Evolutionary conservation across 2,113 vertebrate species (phyloP), one percentile per base, ranked within the genome.

Genomic region (Empidonax traillii): DNA sequence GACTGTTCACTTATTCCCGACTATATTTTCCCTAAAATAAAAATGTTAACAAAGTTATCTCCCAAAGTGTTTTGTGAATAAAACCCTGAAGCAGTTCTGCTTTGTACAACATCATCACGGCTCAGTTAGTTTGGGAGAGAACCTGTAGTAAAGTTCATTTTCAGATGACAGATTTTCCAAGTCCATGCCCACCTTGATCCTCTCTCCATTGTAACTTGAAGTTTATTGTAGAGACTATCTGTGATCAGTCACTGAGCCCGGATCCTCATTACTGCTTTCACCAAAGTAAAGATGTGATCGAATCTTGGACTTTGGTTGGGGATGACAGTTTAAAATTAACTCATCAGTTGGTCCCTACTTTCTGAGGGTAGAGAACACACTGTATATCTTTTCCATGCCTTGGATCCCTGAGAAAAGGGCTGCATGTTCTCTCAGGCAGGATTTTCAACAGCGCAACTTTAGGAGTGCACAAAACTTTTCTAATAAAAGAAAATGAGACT

Each of bases 241-340:
- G n/a, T 33, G 91, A 84, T 31, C 17, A 63, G 44, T 67, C 76
- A 9, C 61, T 78, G 28, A 78, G 16, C 27, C 65, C 78, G 30
- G 44, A 56, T 85, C 35, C 44, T 93, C 14, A 8, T 59, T 94
- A 47, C 76, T 75, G 39, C 56, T 27, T 72, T 89, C 69, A 31
- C 33, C 56, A 37, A 75, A 74, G 59, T 31, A 76, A 85, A 82
- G 55, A 25, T 92, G 51, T 0, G 3, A 92, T 63, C 55, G 43
- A 87, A 85, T 78, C 91, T 75, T 78, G 89, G 66, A 68, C 82
- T 94, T 78, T 72, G 75, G 62, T 31, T 73, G 66, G 21, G 41
- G 28, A 41, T 89, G 84, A 65, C 66, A 72, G 71, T 68, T 87
- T 84, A 72, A 94, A 87, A 92, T 90, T 71, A 94, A 71, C 41